Evolutionary conservation across 30 jellyfish, hydroid and myxozoan species (phyloP).

Genomic region (Catostylus mosaicus): DNA sequence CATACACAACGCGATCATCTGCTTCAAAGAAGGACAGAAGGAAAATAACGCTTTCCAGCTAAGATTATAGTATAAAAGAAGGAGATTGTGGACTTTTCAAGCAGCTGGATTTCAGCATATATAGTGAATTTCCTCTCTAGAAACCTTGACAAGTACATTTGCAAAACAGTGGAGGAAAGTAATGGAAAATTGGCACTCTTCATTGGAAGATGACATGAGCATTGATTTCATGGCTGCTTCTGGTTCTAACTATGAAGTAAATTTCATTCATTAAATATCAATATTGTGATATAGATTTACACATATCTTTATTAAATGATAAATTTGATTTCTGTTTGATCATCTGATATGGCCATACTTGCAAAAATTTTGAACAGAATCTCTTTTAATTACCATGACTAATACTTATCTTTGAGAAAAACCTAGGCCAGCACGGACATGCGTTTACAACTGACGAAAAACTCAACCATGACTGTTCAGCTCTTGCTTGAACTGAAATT

Average conservation of each 20-base stretch:
- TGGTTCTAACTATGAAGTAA: conserved; percentile 1
- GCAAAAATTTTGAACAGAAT: not conserved
- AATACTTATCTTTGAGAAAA: too few relatives aligned
- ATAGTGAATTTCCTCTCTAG: not conserved
- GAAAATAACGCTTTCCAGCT: conserved; percentile 35
- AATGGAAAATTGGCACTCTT: conserved; percentile 30
- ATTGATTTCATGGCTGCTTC: not conserved
- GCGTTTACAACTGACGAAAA: too few relatives aligned
- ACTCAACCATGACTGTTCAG: too few relatives aligned
- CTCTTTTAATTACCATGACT: too few relatives aligned
- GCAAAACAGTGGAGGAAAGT: not conserved
- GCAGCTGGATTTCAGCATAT: conserved; percentile 20
- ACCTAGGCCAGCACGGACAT: too few relatives aligned
- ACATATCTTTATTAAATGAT: too few relatives aligned
- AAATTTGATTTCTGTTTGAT: not conserved
- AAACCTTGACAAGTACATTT: not conserved
- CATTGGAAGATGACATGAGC: not conserved
- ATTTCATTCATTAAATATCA: not conserved
- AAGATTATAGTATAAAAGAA: conserved; percentile 27
- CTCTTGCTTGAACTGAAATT: too few relatives aligned
- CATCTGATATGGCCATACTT: not conserved
- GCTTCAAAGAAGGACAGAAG: conserved; percentile 28
- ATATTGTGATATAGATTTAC: not conserved
- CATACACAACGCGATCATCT: conserved; percentile 26
- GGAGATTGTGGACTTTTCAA: conserved; percentile 19